Base-by-base conservation (phyloP, 2,113 vertebrate species). In the Heloderma charlesbogerti region DNA sequence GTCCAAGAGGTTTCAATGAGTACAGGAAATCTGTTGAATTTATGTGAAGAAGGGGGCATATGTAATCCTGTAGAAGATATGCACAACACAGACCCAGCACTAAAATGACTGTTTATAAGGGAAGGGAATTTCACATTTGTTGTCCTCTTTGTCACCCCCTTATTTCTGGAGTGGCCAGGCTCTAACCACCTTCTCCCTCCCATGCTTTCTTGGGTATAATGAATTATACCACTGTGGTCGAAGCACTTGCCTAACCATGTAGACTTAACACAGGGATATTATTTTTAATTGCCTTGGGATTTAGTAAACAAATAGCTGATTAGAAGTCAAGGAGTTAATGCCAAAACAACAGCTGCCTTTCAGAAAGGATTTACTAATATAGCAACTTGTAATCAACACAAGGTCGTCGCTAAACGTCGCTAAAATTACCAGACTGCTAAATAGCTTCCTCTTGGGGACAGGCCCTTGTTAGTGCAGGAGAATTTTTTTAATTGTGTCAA, bases 291-390 rank as follows among this genome's bases (percentile, higher is more conserved):
- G 72, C 82, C 86, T 82, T 89, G 89, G 91, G 93, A 95, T 86
- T 96, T 93, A 13, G 69, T 94, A 95, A 97, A 94, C 91, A 95
- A 94, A 94, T 90, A 95, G 92, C 90, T 94, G 91, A 91, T 93
- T 95, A 90, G 86, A 91, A 95, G 89, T 91, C 92, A 87, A 87
- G 75, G 92, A 95, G 87, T 91, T 95, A 94, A 93, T 95, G 94
- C 94, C 95, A 96, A 94, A 92, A 92, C 91, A 96, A 95, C 96
- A 97, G 95, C 95, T 95, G 95, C 95, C 78, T 93, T 96, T 95
- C 94, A 96, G 92, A 95, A 95, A 80, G 82, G 90, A 93, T 95
- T 95, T 95, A 94, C 94, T 94, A 97, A 95, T 93, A 96, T 86
- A 95, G 93, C 88, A 96, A 95, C 94, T 92, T 93, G 94, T 95